Conservation (phyloP, 2,113 vertebrate genomes). For the Montifringilla adamsi region DNA sequence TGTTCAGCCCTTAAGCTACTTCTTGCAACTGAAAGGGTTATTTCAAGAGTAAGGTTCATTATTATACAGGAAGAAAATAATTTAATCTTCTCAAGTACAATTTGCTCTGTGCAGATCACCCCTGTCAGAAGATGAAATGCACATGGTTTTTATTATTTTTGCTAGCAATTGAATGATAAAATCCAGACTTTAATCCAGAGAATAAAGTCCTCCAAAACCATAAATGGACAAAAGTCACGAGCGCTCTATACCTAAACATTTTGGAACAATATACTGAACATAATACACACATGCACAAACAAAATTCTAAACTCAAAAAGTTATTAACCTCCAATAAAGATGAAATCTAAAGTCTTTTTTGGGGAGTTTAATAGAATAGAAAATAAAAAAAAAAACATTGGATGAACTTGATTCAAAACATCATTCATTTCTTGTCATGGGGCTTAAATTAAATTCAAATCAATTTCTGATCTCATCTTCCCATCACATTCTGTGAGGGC, state of each 20-base stretch:
- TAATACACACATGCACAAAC: not conserved
- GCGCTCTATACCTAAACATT: not conserved
- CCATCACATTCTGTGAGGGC: not conserved
- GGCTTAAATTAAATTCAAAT: slow-evolving; percentile 24
- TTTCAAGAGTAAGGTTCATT: not conserved
- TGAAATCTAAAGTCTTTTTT: not conserved
- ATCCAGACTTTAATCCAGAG: not conserved
- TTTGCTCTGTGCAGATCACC: not conserved
- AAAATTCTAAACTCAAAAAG: not conserved
- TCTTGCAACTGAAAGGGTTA: not conserved
- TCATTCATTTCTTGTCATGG: not conserved
- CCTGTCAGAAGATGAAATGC: not conserved
- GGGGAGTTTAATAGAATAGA: not conserved
- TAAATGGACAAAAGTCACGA: not conserved
- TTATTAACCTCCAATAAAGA: not conserved
- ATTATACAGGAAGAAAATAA: slow-evolving; percentile 17
- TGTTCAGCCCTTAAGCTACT: not conserved
- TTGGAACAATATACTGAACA: not conserved
- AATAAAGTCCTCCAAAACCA: not conserved
- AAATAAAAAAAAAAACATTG: not conserved
- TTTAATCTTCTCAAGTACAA: not conserved
- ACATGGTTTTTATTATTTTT: not conserved
- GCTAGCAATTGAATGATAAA: not conserved
- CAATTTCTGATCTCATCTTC: not conserved
- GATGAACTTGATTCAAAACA: not conserved